Conservation (phyloP, 1,140 invertebrate species). For the Brachionus asplanchnoidis region DNA sequence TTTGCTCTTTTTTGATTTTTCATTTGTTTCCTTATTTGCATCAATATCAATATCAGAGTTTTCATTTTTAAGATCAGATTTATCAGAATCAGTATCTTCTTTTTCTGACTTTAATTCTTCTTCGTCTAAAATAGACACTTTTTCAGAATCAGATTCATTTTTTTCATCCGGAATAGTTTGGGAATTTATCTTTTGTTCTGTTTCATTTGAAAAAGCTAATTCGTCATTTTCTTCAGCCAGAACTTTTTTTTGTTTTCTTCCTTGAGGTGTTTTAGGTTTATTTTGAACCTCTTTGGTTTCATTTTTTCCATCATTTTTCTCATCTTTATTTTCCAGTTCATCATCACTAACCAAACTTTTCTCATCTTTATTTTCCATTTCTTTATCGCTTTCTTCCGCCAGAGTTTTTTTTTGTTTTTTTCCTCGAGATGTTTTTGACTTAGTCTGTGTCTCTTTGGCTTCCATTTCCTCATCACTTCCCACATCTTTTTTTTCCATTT, state of each 20-base stretch:
- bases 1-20: neutral
- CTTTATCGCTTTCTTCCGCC: too few relatives aligned
- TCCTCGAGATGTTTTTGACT: too few relatives aligned
- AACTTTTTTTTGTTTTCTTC: neutral
- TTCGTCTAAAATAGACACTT: too few relatives aligned
- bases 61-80: too few relatives aligned
- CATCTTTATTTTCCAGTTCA: neutral
- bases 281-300: neutral
- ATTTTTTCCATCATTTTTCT: neutral
- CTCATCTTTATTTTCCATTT: neutral
- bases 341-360: neutral
- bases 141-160: neutral
- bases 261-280: neutral
- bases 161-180: neutral
- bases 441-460: too few relatives aligned
- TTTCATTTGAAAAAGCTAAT: neutral
- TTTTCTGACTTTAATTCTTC: too few relatives aligned
- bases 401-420: neutral
- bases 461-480: neutral
- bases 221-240: neutral
- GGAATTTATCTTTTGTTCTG: neutral
- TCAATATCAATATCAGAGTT: too few relatives aligned
- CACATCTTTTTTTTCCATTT: neutral
- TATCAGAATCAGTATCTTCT: too few relatives aligned
- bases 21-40: too few relatives aligned